Evolutionary conservation across 1,140 invertebrate species (phyloP).

Genomic region (Hycleus phaleratus): DNA sequence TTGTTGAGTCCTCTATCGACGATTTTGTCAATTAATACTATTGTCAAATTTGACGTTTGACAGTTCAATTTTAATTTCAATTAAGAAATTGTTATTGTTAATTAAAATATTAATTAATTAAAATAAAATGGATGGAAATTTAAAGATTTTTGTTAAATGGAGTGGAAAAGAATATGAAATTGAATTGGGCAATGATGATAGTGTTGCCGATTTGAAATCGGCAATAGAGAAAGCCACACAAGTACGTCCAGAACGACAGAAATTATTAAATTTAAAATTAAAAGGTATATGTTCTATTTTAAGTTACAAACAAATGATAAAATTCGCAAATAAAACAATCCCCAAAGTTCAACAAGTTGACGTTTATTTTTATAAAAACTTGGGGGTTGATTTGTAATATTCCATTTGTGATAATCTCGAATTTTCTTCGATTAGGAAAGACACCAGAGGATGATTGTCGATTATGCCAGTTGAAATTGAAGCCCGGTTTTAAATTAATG

Average conservation of each 20-base stretch:
- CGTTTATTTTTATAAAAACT: too few relatives aligned
- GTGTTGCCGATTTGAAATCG: constrained; percentile 70
- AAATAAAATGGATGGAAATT: too few relatives aligned
- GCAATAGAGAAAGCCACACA: constrained; percentile 72
- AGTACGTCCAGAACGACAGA: constrained; percentile 82
- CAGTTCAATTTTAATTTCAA: too few relatives aligned
- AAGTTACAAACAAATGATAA: background rate
- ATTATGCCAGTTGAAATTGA: constrained; percentile 64
- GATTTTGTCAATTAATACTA: background rate
- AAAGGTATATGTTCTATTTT: constrained; percentile 58
- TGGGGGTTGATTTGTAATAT: too few relatives aligned
- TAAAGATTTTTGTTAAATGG: constrained; percentile 66
- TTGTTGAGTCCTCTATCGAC: background rate
- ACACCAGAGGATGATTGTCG: constrained; percentile 66
- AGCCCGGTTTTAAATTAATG: constrained; percentile 89
- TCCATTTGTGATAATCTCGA: too few relatives aligned
- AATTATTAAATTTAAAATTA: constrained; percentile 84
- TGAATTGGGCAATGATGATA: constrained; percentile 60
- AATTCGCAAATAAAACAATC: background rate
- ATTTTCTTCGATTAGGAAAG: constrained; percentile 55
- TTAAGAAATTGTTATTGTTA: too few relatives aligned
- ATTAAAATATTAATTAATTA: too few relatives aligned
- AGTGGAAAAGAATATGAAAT: constrained; percentile 79
- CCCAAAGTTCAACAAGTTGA: too few relatives aligned
- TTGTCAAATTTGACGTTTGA: too few relatives aligned